A percentile compares a stretch with the other conserved stretches of the same genome.
Evolutionary conservation across 2,888 invertebrate species (phyloP).

Genomic region (Pteria penguin): DNA sequence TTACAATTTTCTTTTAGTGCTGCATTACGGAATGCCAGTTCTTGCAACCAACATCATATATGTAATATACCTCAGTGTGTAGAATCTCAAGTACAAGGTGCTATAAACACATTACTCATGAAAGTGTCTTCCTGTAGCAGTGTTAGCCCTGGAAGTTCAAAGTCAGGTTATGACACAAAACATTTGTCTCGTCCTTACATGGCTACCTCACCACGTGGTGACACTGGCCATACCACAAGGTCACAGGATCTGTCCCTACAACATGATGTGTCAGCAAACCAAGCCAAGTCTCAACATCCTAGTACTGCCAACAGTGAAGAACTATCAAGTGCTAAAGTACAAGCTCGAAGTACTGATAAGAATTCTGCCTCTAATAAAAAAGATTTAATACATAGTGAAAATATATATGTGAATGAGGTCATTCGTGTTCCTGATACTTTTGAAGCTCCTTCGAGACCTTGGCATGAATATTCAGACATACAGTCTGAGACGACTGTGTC

Average conservation of each 20-base stretch:
- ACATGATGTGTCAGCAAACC: neutral
- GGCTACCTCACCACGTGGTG: neutral
- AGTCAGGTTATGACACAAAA: slow-evolving; percentile 4
- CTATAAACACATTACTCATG: neutral
- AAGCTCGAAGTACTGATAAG: neutral
- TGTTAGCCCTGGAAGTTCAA: neutral
- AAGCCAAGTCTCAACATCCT: neutral
- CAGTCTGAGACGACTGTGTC: neutral
- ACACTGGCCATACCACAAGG: neutral
- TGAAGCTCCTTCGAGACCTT: neutral
- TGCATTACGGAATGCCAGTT: neutral
- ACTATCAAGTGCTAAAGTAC: neutral
- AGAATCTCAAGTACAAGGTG: neutral
- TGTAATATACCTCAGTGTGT: neutral
- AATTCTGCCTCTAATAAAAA: neutral
- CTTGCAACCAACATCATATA: neutral
- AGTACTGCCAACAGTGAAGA: neutral
- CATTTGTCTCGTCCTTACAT: neutral
- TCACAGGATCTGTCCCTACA: neutral
- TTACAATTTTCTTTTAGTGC: neutral
- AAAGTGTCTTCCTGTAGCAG: neutral
- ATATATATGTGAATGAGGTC: neutral
- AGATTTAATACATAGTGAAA: neutral
- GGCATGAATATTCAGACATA: neutral
- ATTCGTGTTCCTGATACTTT: neutral